Evolutionary conservation across 1,140 invertebrate species (phyloP).

Genomic region (Drosophila ogumai): DNA sequence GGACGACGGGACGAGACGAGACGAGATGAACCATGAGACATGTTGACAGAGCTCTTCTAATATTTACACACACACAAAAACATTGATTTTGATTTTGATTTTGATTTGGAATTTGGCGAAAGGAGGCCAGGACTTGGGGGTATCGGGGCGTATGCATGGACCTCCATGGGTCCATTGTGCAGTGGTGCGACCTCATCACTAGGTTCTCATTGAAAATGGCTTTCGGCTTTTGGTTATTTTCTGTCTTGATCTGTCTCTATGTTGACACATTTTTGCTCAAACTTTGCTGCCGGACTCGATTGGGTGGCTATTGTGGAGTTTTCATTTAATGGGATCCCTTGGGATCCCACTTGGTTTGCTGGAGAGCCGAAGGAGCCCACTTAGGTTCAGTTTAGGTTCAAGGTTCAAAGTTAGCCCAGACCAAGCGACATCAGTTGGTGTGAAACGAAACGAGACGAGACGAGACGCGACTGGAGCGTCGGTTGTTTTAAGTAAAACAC

Average conservation of each 20-base stretch:
- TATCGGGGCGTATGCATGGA: conserved; percentile 55
- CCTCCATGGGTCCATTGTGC: conserved; percentile 75
- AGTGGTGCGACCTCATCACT: conserved; percentile 70
- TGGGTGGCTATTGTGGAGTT: conserved; percentile 55
- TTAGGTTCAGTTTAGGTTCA: conserved; percentile 1
- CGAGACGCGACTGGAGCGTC: conserved; percentile 41
- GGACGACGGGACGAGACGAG: conserved; percentile 14
- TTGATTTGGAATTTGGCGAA: background rate
- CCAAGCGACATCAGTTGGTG: conserved; percentile 53
- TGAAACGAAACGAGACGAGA: conserved; percentile 32
- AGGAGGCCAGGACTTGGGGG: background rate
- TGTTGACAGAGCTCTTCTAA: conserved; percentile 29
- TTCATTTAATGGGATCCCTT: conserved; percentile 1
- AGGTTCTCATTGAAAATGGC: conserved; percentile 69
- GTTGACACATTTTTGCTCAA: conserved; percentile 85
- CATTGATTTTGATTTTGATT: background rate
- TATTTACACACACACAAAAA: conserved; percentile 45
- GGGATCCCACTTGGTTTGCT: background rate
- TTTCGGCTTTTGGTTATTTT: conserved; percentile 34
- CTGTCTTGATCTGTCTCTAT: conserved; percentile 74
- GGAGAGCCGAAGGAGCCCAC: conserved; percentile 10
- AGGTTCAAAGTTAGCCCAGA: conserved; percentile 41
- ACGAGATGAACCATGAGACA: conserved; percentile 21
- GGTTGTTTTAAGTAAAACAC: conserved; percentile 84
- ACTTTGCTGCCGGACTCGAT: conserved; percentile 85